Base-by-base conservation (phyloP, 2,797 vertebrate genomes). In the Enteromius mattozi region DNA sequence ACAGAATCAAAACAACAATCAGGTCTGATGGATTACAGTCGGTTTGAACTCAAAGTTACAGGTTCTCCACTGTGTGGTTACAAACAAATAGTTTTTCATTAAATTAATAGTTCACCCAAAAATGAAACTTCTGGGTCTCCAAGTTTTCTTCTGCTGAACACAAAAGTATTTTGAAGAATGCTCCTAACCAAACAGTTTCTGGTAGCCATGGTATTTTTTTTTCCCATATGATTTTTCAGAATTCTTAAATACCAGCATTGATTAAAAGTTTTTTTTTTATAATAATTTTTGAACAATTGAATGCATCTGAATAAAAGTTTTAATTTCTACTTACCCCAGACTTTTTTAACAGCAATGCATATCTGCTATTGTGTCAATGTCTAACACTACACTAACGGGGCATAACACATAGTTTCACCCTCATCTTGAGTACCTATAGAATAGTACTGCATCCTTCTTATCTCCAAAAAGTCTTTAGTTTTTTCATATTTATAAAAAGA, bases 1-100 rank as follows among this genome's bases (percentile, higher is more conserved):
- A 86, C 69, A 80, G 21, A 80, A 82, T 77, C 80, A 85, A 78
- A 78, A 63, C 51, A 85, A 83, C 19, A 45, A 63, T 56, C 17
- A 45, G 56, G 80, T 59, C 61, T 61, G 45, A 79, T 65, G 75
- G 47, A 61, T 78, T 17, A 30, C 6, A 4, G 45, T 16, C 65
- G 37, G 59, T 27, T 40, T 76, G 79, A 84, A 75, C 59, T 40
- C 69, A n/a, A 69, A 70, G 27, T 76, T 79, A 79, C 85, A 24
- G 10, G 63, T 63, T 63, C 69, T 71, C 63, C 69, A 24, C 40
- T 65, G 51, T 63, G 3, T n/a, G 61, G 63, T 24, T 75, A 63
- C 12, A 21, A 56, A 10, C 51, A 16, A 79, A 24, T 35, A 51
- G 54, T 54, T 45, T 49, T n/a, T 59, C 59, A 30, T 16, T 63